Evolutionary conservation across 2,797 vertebrate genomes (phyloP), one percentile per base, ranked within the genome.

Genomic region (Cyclopterus lumpus): DNA sequence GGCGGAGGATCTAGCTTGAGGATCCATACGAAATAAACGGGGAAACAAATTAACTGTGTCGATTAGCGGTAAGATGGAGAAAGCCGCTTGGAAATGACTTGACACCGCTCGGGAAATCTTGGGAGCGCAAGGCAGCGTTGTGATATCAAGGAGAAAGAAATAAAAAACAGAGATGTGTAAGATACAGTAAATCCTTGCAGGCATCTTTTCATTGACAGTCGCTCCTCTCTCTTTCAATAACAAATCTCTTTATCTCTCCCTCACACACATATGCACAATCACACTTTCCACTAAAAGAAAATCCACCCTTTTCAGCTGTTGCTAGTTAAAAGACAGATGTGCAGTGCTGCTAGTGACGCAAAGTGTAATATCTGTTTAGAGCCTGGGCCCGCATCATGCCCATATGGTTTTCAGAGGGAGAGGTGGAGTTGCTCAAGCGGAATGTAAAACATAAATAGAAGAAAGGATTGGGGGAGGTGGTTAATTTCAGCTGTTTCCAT

Each of bases 1-100:
- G 28, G 68, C 58, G 26, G 79, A 89, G 73, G 73, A n/a, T n/a
- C n/a, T 71, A 79, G 89, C 85, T 88, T 64, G 83, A 90, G 79
- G 83, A 91, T 83, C 86, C 84, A 79, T 78, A 86, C 82, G 85
- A 87, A 83, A 55, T 84, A 89, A 87, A 86, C 51, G 79, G 83
- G 24, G 83, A 89, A 92, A 89, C 80, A 93, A 92, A 93, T 92
- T 91, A 91, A 91, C 90, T 88, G 88, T 90, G 90, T 87, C 93
- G 93, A 93, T 93, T 92, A 93, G 87, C 67, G 32, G 81, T 73
- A 63, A 87, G 89, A 91, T 83, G 79, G 80, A 84, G 84, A 85
- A 88, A 81, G 87, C 86, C 22, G 76, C 81, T 83, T 89, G 79
- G 89, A 89, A 92, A 91, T 83, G 73, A 87, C 70, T 84, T 30